phyloP scores from a whole-genome alignment of 1,140 invertebrate genomes.

The Berghia stephanieae region DNA sequence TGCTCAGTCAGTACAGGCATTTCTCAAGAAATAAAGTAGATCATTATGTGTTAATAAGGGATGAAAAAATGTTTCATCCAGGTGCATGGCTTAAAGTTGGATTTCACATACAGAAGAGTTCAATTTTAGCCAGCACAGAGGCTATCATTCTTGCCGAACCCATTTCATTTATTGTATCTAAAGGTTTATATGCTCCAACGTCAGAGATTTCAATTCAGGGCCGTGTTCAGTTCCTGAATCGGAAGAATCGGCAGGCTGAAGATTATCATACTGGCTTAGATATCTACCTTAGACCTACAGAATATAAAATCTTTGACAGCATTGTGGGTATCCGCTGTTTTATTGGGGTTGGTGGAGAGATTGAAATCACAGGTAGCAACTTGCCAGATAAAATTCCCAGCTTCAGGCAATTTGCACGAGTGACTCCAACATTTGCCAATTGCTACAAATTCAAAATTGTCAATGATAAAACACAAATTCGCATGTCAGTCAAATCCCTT shows the following conservation, averaged over 20 bases:
- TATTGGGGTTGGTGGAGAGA: constrained; percentile 52
- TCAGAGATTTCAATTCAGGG: constrained; percentile 47
- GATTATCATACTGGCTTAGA: constrained; percentile 50
- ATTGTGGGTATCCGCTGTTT: constrained; percentile 59
- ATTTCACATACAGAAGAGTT: constrained; percentile 56
- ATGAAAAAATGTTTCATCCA: constrained; percentile 52
- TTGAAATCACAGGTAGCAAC: constrained; percentile 49
- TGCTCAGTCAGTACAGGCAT: constrained; percentile 48
- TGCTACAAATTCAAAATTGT: constrained; percentile 56
- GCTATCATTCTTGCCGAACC: constrained; percentile 50
- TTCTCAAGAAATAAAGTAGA: constrained; percentile 48
- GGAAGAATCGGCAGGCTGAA: constrained; percentile 43
- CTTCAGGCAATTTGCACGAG: constrained; percentile 41
- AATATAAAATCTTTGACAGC: constrained; percentile 54
- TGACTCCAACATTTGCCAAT: constrained; percentile 50
- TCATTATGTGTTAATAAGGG: constrained; percentile 46
- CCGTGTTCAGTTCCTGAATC: constrained; percentile 54
- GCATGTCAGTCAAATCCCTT: constrained; percentile 47
- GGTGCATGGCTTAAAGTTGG: constrained; percentile 62
- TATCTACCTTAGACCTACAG: constrained; percentile 52
- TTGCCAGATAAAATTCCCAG: constrained; percentile 36
- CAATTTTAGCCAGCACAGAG: constrained; percentile 57
- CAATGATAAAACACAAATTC: constrained; percentile 45
- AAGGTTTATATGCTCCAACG: constrained; percentile 48
- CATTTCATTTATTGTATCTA: constrained; percentile 55